Base-by-base conservation (phyloP, 1,140 invertebrate species). In the Plutomurus gul region DNA sequence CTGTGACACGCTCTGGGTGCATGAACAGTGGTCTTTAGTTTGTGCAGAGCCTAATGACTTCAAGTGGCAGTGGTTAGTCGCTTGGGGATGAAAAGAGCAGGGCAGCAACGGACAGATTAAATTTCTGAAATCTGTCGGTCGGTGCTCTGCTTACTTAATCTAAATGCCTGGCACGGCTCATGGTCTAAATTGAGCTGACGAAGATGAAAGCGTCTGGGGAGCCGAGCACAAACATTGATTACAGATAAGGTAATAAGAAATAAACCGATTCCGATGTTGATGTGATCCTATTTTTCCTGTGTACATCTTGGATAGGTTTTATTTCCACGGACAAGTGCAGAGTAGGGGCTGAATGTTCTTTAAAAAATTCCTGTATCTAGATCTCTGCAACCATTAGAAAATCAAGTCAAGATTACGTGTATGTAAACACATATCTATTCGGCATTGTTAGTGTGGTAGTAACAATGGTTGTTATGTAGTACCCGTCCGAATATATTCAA, bases 231-330 rank as follows among this genome's bases (percentile, higher is more conserved):
- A 36, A 8, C 13, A 16, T 18, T 30, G 56, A 65, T 65, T 65
- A 33, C 30, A 65, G 56, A 65, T 65, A 65, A 65, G 56, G 56
- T 4, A 33, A 36, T 65, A 65, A 65, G 56, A 65, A 65, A 65
- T 65, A 30, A 65, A 65, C 56, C 30, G 16, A 65, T 65, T 33
- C 56, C 30, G 16, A 65, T 65, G 27, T 65, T 65, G 56, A 65
- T 65, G 25, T 65, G 56, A 65, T 43, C 39, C 39, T 43, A n/a
- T n/a, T n/a, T n/a, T n/a, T n/a, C n/a, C n/a, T n/a, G n/a, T n/a
- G n/a, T n/a, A n/a, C n/a, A n/a, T n/a, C n/a, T n/a, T n/a, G n/a
- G n/a, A n/a, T n/a, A n/a, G n/a, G n/a, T n/a, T n/a, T n/a, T n/a
- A n/a, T n/a, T n/a, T n/a, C n/a, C n/a, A n/a, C n/a, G n/a, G n/a